Percentiles rank a stretch among this genome's conserved stretches.
These are phyloP conservation scores for Neoarius graeffei DNA, from an alignment of 2,113 vertebrate species.

Conservation along the genomic window DNA sequence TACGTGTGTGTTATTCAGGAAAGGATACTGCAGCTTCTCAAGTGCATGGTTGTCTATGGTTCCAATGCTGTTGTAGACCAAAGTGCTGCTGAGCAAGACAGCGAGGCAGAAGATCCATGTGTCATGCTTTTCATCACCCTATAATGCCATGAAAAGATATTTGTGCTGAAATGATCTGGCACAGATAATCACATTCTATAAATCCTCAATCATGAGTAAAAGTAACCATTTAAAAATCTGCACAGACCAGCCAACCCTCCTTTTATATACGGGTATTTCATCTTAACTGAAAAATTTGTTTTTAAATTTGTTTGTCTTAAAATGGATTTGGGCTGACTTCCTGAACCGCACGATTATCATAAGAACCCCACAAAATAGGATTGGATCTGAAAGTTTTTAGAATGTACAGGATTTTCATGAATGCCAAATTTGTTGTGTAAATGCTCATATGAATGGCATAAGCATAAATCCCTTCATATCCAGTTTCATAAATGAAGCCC, in stretches of 20 bases:
- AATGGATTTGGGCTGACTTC: no score
- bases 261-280: no score
- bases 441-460: background rate
- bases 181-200: background rate
- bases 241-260: background rate
- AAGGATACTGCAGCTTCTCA: slow-evolving; percentile 43
- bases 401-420: background rate
- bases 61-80: slow-evolving; percentile 65
- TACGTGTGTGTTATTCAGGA: background rate
- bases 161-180: background rate
- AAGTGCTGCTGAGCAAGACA: slow-evolving; percentile 62
- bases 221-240: background rate
- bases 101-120: slow-evolving; percentile 67
- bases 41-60: slow-evolving; percentile 53
- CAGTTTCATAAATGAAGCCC: background rate
- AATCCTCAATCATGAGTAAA: background rate
- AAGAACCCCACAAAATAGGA: no score
- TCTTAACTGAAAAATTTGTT: no score
- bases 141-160: background rate
- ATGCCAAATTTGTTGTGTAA: background rate
- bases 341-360: no score
- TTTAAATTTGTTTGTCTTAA: no score
- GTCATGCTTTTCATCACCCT: slow-evolving; percentile 65
- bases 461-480: no score
- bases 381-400: no score